A percentile compares a stretch with the other conserved stretches of the same genome.
Evolutionary conservation across 2,888 invertebrate genomes (phyloP).

Genomic region (Allacma fusca): DNA sequence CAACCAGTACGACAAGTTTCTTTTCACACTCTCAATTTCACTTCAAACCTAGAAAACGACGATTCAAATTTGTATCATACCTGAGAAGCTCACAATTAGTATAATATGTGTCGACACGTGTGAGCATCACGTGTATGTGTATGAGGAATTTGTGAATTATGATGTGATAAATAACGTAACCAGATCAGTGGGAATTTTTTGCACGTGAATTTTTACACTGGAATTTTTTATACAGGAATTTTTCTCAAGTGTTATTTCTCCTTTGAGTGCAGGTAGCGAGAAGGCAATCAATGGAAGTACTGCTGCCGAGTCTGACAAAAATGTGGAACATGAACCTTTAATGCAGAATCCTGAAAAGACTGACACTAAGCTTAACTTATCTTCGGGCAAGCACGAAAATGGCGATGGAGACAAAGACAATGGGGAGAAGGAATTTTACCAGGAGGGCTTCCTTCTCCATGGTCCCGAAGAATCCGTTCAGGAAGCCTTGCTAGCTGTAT

Average conservation of each 20-base stretch:
- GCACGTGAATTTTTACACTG: no score
- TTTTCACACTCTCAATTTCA: neutral
- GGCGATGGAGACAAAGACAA: neutral
- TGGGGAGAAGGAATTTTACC: neutral
- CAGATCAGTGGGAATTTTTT: no score
- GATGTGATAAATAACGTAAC: no score
- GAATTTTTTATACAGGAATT: no score
- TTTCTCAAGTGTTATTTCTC: no score
- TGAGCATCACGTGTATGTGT: no score
- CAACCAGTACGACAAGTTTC: conserved; percentile 3
- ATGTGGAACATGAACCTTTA: conserved; percentile 10
- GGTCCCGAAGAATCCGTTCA: conserved; percentile 49
- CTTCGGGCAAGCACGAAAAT: neutral
- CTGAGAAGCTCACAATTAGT: no score
- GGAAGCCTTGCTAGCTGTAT: conserved; percentile 47
- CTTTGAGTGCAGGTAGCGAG: neutral
- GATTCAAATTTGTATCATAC: no score
- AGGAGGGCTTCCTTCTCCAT: neutral
- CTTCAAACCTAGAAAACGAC: no score
- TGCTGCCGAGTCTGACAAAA: neutral
- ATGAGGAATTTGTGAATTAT: no score
- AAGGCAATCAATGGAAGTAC: neutral
- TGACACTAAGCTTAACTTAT: neutral
- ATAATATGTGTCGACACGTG: no score
- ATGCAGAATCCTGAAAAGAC: conserved; percentile 16